These are phyloP conservation scores for Cephus sareptanus DNA, from an alignment of 2,888 invertebrate species.

Conservation along the genomic window DNA sequence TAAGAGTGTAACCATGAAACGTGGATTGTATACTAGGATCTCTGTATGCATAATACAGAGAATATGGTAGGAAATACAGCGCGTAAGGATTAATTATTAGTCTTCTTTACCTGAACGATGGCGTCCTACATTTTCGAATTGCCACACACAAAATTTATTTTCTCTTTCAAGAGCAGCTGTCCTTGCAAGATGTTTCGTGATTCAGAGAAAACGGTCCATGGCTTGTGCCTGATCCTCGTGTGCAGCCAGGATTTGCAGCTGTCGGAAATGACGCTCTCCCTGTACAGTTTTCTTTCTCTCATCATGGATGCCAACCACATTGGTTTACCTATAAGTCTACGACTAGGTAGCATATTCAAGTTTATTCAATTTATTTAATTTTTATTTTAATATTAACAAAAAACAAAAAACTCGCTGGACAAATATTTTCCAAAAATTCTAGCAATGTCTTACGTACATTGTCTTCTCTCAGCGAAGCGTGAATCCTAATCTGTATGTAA, in stretches of 20 bases:
- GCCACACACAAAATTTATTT: background rate
- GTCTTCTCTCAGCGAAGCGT: background rate
- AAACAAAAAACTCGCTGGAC: too few species aligned
- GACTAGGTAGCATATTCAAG: background rate
- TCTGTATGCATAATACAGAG: background rate
- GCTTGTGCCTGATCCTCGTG: slow-evolving; percentile 7
- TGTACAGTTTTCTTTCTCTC: slow-evolving; percentile 8
- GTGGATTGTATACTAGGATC: background rate
- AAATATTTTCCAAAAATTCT: background rate
- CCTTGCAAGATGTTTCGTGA: slow-evolving; percentile 10
- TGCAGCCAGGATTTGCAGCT: slow-evolving; percentile 32
- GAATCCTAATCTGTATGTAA: background rate
- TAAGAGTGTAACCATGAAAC: background rate
- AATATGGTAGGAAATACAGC: background rate
- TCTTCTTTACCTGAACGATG: background rate
- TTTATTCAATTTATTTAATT: background rate
- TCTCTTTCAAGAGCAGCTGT: background rate
- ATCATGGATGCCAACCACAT: background rate
- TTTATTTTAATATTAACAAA: background rate
- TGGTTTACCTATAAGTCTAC: background rate
- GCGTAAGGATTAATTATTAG: background rate
- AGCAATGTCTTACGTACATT: background rate
- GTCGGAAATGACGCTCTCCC: slow-evolving; percentile 33
- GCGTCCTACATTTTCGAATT: background rate
- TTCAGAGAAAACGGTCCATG: slow-evolving; percentile 8